Evolutionary conservation across 2,797 vertebrate genomes (phyloP).

Genomic region (Muraenolepis orangiensis): DNA sequence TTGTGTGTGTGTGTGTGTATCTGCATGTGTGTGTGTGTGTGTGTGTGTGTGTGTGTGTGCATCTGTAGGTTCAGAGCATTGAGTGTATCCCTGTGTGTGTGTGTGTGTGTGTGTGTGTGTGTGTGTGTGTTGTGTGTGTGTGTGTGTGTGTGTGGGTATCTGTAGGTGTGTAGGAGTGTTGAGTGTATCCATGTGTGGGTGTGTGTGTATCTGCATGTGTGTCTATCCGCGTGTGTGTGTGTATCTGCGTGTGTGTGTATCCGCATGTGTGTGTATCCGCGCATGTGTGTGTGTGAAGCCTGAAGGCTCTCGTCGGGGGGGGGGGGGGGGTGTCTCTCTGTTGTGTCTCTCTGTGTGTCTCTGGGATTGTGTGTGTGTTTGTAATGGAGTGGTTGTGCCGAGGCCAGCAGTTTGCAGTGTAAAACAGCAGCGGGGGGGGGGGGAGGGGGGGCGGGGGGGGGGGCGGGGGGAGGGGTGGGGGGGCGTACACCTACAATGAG

Average conservation of each 20-base stretch:
- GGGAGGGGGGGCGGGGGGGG: too few relatives aligned
- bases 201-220: background rate
- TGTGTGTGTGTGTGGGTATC: background rate
- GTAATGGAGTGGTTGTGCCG: constrained; percentile 50
- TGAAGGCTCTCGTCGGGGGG: constrained; percentile 13
- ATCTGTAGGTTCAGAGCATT: too few relatives aligned
- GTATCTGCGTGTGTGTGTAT: background rate
- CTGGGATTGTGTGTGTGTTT: constrained; percentile 33
- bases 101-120: background rate
- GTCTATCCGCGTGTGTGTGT: background rate
- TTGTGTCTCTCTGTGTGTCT: constrained; percentile 12
- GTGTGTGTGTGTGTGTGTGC: background rate
- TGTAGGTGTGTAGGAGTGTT: background rate
- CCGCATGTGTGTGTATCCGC: background rate
- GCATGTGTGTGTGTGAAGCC: background rate
- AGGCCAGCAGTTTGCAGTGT: constrained; percentile 62
- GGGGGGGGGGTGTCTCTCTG: too few relatives aligned
- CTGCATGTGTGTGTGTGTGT: background rate
- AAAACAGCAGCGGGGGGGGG: constrained; percentile 57
- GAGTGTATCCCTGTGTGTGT: background rate
- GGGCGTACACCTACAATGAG: constrained; percentile 66
- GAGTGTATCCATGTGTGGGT: background rate
- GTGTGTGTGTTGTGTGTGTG: constrained; percentile 4
- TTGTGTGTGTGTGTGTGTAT: background rate
- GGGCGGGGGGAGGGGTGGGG: too few relatives aligned